Conservation (phyloP, 2,797 vertebrate species). For the Ataeniobius toweri region DNA sequence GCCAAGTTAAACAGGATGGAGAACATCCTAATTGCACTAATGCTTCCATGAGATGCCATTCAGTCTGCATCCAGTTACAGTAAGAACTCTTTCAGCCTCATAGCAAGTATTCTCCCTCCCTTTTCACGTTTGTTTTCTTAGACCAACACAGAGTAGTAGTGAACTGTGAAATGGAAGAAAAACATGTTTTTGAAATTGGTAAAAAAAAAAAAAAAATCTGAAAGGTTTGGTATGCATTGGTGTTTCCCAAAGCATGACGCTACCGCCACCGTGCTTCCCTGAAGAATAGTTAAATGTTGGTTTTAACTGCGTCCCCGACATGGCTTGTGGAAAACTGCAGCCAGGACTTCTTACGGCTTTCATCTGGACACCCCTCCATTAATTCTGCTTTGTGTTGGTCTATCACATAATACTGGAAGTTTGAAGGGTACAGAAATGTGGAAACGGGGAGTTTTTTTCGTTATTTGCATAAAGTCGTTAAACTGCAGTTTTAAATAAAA, state of each 20-base stretch:
- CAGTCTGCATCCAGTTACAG: too few relatives aligned
- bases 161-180: too few relatives aligned
- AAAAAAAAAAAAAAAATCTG: background rate
- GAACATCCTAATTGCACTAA: background rate
- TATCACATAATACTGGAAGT: background rate
- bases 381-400: too few relatives aligned
- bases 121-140: background rate
- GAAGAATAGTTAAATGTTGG: too few relatives aligned
- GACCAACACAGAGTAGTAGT: too few relatives aligned
- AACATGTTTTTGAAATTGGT: too few relatives aligned
- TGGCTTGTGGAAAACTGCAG: too few relatives aligned
- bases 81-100: background rate
- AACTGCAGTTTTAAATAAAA: background rate
- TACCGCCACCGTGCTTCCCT: background rate
- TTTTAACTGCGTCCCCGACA: too few relatives aligned
- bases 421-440: background rate
- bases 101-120: background rate
- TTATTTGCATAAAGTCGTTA: background rate
- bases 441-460: too few relatives aligned
- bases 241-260: background rate
- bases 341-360: too few relatives aligned
- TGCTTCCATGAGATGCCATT: background rate
- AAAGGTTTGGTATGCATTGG: background rate
- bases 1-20: conserved; percentile 2
- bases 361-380: too few relatives aligned